These are phyloP conservation scores for Pilophorus perplexus DNA, from an alignment of 2,888 invertebrate species.

Conservation along the genomic window DNA sequence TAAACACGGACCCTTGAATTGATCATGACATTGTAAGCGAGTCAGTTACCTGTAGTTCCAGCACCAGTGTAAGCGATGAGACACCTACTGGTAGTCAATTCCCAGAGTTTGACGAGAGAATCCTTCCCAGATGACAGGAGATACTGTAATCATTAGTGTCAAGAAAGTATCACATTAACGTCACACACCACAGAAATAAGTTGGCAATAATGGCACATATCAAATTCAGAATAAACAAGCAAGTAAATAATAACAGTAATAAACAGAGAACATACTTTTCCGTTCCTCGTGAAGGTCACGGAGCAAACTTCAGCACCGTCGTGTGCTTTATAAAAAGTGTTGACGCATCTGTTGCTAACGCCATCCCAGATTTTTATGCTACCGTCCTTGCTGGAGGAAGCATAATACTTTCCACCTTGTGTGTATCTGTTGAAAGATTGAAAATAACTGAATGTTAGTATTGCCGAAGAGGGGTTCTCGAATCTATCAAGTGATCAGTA, in stretches of 20 bases:
- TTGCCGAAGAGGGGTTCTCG: too few species aligned
- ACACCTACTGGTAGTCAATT: slow-evolving; percentile 92
- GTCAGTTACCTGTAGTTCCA: slow-evolving; percentile 59
- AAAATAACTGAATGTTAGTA: too few species aligned
- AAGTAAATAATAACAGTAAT: too few species aligned
- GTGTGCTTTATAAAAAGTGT: slow-evolving; percentile 90
- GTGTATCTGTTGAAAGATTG: slow-evolving; percentile 60
- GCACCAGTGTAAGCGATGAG: slow-evolving; percentile 96
- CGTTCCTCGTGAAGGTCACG: slow-evolving; percentile 88
- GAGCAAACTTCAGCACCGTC: slow-evolving; percentile 94
- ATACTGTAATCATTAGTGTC: too few species aligned
- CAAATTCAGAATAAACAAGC: too few species aligned
- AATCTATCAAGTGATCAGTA: too few species aligned
- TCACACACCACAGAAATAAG: too few species aligned
- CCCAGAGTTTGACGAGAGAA: slow-evolving; percentile 97
- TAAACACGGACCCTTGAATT: too few species aligned
- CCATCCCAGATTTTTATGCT: slow-evolving; percentile 97
- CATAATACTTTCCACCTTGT: slow-evolving; percentile 70
- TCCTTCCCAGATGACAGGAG: slow-evolving; percentile 93
- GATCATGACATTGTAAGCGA: too few species aligned
- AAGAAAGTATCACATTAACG: too few species aligned
- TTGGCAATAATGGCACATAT: too few species aligned
- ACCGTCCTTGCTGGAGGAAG: slow-evolving; percentile 88
- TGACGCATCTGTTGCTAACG: slow-evolving; percentile 86
- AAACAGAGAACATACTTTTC: slow-evolving; percentile 77